A percentile compares a stretch with the other conserved stretches of the same genome.
phyloP scores from a whole-genome alignment of 2,888 invertebrate genomes.

The Andricus curvator region DNA sequence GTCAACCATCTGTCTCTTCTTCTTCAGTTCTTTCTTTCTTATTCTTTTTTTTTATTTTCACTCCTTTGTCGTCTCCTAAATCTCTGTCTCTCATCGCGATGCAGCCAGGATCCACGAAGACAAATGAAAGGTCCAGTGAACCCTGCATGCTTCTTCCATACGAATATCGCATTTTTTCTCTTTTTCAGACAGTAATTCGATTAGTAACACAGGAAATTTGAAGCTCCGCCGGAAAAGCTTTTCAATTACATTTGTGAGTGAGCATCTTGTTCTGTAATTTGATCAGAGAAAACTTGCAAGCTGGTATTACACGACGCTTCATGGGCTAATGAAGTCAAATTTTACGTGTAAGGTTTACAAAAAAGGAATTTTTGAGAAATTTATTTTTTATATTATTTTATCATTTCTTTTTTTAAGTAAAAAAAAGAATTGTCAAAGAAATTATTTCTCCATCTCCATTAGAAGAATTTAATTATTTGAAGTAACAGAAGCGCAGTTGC shows the following conservation, averaged over 20 bases:
- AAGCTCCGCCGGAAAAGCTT: slow-evolving; percentile 32
- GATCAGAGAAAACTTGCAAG: slow-evolving; percentile 23
- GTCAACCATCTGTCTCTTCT: not conserved
- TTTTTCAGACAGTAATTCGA: slow-evolving; percentile 27
- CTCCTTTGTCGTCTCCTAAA: not conserved
- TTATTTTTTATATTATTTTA: not conserved
- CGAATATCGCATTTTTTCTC: not conserved
- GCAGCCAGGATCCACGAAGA: slow-evolving; percentile 6
- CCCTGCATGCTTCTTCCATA: slow-evolving; percentile 7
- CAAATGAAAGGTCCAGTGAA: slow-evolving; percentile 23
- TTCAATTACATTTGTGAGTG: slow-evolving; percentile 39
- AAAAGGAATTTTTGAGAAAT: not conserved
- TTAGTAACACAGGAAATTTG: slow-evolving; percentile 32
- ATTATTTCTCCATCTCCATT: no score
- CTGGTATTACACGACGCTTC: not conserved
- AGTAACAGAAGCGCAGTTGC: no score
- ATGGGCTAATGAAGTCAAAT: not conserved
- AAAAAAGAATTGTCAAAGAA: no score
- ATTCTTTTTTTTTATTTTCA: not conserved
- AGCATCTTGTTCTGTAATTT: slow-evolving; percentile 24
- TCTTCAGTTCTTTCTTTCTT: not conserved
- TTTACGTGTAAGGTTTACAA: not conserved
- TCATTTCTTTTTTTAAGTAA: no score
- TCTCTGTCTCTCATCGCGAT: slow-evolving; percentile 31
- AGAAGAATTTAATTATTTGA: no score